Evolutionary conservation across 2,888 invertebrate genomes (phyloP).

Genomic region (Campoplex nolae): DNA sequence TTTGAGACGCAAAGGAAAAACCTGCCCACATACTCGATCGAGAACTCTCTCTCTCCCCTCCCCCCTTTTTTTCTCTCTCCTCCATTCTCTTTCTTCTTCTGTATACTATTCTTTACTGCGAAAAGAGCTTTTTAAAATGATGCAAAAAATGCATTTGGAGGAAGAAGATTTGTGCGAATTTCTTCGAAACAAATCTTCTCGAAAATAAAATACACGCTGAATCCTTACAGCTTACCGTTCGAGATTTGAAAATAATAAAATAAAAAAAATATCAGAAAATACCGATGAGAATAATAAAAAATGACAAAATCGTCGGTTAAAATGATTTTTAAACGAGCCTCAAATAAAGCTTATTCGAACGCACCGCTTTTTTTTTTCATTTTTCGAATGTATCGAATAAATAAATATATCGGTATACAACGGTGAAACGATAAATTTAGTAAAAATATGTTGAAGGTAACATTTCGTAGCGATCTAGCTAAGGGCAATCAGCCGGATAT

Average conservation of each 20-base stretch:
- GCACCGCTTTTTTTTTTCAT: neutral
- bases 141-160: neutral
- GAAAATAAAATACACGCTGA: neutral
- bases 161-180: neutral
- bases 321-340: neutral
- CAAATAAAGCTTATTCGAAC: neutral
- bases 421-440: neutral
- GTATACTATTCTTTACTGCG: neutral
- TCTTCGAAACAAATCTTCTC: neutral
- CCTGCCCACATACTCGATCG: constrained; percentile 2
- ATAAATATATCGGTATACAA: neutral
- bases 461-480: constrained; percentile 1
- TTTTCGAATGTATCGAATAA: neutral
- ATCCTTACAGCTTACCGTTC: neutral
- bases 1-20: constrained; percentile 16
- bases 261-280: no score
- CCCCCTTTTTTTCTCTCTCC: no score
- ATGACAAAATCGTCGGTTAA: no score
- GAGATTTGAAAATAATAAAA: no score
- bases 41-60: neutral
- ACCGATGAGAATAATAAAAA: no score
- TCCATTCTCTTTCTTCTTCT: neutral
- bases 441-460: constrained; percentile 4
- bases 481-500: constrained; percentile 6
- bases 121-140: neutral